These are phyloP conservation scores for Ctenodactylus gundi DNA, from an alignment of 2,113 vertebrate genomes.

Conservation along the genomic window DNA sequence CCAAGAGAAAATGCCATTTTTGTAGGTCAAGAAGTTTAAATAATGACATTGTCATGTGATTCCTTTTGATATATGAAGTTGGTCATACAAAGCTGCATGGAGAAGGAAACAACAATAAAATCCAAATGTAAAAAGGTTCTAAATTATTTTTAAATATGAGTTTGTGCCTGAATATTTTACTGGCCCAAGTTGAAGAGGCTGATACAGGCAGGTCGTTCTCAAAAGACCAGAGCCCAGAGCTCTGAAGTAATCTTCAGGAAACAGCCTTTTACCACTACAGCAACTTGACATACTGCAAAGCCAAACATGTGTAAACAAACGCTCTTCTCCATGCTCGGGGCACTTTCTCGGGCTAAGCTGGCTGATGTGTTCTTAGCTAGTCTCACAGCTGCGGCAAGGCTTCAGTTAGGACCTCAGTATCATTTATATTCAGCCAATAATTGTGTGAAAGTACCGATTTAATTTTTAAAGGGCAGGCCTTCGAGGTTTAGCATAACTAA, in stretches of 20 bases:
- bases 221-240: constrained; percentile 13
- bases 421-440: constrained; percentile 65
- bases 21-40: neutral
- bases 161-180: constrained; percentile 31
- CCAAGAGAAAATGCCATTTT: neutral
- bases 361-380: constrained; percentile 53
- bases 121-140: neutral
- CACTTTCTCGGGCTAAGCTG: constrained; percentile 62
- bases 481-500: constrained; percentile 72
- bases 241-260: constrained; percentile 29
- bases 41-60: neutral
- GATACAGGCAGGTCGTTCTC: constrained; percentile 62
- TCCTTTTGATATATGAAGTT: neutral
- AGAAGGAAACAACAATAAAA: neutral
- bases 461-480: constrained; percentile 68
- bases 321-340: constrained; percentile 35
- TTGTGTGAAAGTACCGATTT: constrained; percentile 64
- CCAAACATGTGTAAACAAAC: constrained; percentile 73
- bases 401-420: constrained; percentile 56
- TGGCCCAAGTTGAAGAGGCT: constrained; percentile 50
- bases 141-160: constrained; percentile 20
- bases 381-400: constrained; percentile 64
- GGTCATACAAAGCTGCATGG: neutral
- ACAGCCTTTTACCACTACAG: constrained; percentile 50
- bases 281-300: constrained; percentile 62